These are phyloP conservation scores for Aleiodes alternator DNA, from an alignment of 2,888 invertebrate species.

Conservation along the genomic window DNA sequence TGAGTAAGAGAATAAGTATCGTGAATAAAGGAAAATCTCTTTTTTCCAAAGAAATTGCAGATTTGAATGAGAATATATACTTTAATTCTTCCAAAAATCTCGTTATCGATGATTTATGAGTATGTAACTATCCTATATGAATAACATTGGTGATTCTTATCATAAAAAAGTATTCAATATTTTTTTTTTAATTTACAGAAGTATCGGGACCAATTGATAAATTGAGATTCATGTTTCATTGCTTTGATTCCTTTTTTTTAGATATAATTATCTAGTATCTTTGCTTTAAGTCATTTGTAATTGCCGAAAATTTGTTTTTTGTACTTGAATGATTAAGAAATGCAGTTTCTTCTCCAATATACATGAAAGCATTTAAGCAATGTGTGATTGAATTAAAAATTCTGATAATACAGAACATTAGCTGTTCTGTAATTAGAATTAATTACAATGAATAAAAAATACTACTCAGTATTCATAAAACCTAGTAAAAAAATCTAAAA, in stretches of 20 bases:
- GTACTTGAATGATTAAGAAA: slow-evolving; percentile 42
- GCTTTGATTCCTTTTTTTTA: neutral
- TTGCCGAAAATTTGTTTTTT: slow-evolving; percentile 27
- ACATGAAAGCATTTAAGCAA: slow-evolving; percentile 15
- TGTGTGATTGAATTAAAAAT: slow-evolving; percentile 12
- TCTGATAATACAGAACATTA: too few species aligned
- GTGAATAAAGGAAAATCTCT: slow-evolving; percentile 2
- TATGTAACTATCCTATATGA: slow-evolving; percentile 18
- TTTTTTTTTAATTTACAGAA: slow-evolving; percentile 6
- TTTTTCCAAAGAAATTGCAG: too few species aligned
- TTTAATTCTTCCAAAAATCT: too few species aligned
- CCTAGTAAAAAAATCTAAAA: slow-evolving; percentile 42
- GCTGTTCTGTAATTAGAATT: neutral
- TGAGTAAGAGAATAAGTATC: neutral
- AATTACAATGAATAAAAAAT: slow-evolving; percentile 10
- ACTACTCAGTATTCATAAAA: slow-evolving; percentile 33
- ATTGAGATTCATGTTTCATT: slow-evolving; percentile 17
- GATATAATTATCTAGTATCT: slow-evolving; percentile 29
- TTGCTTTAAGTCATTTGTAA: neutral
- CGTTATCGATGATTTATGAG: neutral
- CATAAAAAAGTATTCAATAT: slow-evolving; percentile 55
- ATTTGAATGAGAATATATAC: too few species aligned
- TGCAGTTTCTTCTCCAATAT: neutral
- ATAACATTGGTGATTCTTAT: slow-evolving; percentile 44
- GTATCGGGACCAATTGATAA: slow-evolving; percentile 19